Conservation (phyloP, 2,113 vertebrate genomes). For the Odontesthes bonariensis region DNA sequence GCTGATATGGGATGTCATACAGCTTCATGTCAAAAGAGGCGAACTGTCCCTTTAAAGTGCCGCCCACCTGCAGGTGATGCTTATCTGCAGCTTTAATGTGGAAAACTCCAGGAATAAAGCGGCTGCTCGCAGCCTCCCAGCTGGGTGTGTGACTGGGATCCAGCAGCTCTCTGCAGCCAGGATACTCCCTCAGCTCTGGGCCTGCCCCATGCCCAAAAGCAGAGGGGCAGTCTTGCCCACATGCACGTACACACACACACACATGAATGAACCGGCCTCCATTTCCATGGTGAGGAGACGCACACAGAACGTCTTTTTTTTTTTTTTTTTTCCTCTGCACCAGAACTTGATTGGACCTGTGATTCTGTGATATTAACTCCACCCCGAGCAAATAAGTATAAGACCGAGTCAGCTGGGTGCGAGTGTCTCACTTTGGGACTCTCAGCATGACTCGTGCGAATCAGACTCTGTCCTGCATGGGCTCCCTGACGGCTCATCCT, state of each 20-base stretch:
- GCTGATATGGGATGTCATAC: too few species aligned
- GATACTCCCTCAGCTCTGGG: slow-evolving; percentile 49
- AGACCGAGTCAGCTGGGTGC: slow-evolving; percentile 28
- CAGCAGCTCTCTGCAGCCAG: slow-evolving; percentile 46
- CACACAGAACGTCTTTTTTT: background rate
- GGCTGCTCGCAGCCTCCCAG: too few species aligned
- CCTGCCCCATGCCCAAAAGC: slow-evolving; percentile 67
- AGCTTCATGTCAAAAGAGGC: too few species aligned
- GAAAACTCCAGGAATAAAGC: too few species aligned
- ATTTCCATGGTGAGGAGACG: slow-evolving; percentile 57
- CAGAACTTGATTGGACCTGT: slow-evolving; percentile 73
- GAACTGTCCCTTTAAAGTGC: too few species aligned
- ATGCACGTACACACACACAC: slow-evolving; percentile 1
- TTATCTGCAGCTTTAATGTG: too few species aligned
- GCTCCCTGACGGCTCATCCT: background rate
- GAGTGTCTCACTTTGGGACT: slow-evolving; percentile 40
- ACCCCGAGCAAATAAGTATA: slow-evolving; percentile 73
- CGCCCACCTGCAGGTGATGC: too few species aligned
- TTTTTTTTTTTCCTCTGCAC: slow-evolving; percentile 5
- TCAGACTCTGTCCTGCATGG: slow-evolving; percentile 3
- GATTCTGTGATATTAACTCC: slow-evolving; percentile 73
- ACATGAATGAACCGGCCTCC: too few species aligned
- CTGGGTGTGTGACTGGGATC: slow-evolving; percentile 57
- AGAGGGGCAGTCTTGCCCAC: slow-evolving; percentile 42
- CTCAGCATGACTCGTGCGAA: slow-evolving; percentile 36